Evolutionary conservation across 2,113 vertebrate genomes (phyloP).

Genomic region (Eretmochelys imbricata): DNA sequence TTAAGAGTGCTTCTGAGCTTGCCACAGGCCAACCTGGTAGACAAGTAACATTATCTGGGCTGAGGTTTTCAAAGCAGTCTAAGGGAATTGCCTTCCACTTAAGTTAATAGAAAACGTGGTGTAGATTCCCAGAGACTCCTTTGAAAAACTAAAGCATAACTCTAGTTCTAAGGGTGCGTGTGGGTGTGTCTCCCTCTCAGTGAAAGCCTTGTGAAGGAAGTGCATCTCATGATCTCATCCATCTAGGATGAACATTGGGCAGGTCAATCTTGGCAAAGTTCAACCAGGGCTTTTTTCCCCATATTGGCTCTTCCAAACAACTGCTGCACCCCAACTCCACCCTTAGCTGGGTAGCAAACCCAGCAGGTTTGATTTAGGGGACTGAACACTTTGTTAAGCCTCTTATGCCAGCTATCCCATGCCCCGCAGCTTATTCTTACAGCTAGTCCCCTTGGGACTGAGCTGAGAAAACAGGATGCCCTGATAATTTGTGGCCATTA

Average conservation of each 20-base stretch:
- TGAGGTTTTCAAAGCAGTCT: neutral
- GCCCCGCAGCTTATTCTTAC: neutral
- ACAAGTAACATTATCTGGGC: neutral
- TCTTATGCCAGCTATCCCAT: neutral
- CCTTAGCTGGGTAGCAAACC: neutral
- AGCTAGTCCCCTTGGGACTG: neutral
- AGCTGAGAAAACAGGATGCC: neutral
- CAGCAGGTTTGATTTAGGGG: neutral
- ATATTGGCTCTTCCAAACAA: neutral
- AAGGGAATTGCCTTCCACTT: neutral
- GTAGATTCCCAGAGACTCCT: neutral
- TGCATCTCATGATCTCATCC: rapidly evolving
- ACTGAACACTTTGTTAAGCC: neutral
- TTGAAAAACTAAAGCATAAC: neutral
- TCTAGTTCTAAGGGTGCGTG: neutral
- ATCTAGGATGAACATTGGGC: neutral
- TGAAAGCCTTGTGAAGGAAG: neutral
- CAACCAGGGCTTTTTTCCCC: neutral
- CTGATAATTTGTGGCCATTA: neutral
- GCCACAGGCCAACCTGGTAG: neutral
- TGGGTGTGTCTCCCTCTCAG: neutral
- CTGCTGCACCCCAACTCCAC: neutral
- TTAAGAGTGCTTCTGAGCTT: neutral
- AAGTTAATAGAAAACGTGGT: neutral
- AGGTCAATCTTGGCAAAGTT: neutral